Conservation (phyloP, 2,888 invertebrate genomes). For the Xylophagus ater region DNA sequence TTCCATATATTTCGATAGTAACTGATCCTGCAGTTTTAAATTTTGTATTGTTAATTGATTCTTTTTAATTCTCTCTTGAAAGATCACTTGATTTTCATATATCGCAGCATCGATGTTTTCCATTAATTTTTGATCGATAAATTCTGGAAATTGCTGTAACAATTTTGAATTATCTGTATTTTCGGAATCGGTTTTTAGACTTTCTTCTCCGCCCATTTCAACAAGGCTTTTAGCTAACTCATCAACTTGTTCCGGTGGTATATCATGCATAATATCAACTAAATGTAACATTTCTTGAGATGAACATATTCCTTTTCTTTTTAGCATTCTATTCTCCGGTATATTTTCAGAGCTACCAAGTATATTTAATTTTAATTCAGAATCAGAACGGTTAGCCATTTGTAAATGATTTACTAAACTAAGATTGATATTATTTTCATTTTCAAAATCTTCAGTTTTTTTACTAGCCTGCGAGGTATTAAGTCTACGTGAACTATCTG, state of each 20-base stretch:
- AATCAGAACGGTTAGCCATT: neutral
- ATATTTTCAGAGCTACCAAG: neutral
- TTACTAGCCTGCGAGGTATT: slow-evolving; percentile 7
- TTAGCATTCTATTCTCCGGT: slow-evolving; percentile 11
- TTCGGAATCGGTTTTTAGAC: slow-evolving; percentile 16
- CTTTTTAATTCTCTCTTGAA: slow-evolving; percentile 20
- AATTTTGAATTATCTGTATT: slow-evolving; percentile 16
- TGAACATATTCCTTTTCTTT: slow-evolving; percentile 20
- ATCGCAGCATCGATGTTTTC: slow-evolving; percentile 20
- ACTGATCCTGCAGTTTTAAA: slow-evolving; percentile 19
- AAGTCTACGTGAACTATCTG: slow-evolving; percentile 10
- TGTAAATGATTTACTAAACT: slow-evolving; percentile 7
- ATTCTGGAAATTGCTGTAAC: slow-evolving; percentile 17
- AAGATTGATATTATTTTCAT: slow-evolving; percentile 17
- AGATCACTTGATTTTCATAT: slow-evolving; percentile 22
- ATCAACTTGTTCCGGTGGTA: slow-evolving; percentile 19
- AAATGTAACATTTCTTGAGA: slow-evolving; percentile 21
- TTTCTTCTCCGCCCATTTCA: slow-evolving; percentile 19
- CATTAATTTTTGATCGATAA: slow-evolving; percentile 18
- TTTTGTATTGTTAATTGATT: slow-evolving; percentile 21
- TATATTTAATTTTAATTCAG: slow-evolving; percentile 10
- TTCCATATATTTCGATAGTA: slow-evolving; percentile 20
- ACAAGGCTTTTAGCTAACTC: slow-evolving; percentile 18
- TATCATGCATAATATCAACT: slow-evolving; percentile 20
- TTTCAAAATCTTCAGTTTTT: slow-evolving; percentile 15